Base-by-base conservation (phyloP, 1,140 invertebrate genomes). In the Drosophila repleta region DNA sequence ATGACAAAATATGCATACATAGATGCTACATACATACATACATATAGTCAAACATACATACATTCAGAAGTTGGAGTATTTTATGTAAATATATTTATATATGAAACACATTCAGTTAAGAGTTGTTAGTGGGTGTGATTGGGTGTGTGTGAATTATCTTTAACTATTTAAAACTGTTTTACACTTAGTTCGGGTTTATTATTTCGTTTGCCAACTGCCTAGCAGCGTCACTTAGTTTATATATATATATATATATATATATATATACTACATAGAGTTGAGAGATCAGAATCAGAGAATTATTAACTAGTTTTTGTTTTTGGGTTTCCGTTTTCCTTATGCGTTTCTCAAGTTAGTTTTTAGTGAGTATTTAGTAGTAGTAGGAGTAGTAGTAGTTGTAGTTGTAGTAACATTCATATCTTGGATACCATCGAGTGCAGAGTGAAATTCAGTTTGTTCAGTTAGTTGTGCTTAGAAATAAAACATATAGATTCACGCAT, bases 81-180 rank as follows among this genome's bases (percentile, higher is more conserved):
- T 41, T 51, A 67, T 60, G 41, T 32, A 41, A 64, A 57, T 68
- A 81, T 80, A 77, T 68, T 75, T 80, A 77, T 81, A 87, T 65
- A 75, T 87, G 82, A 87, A 87, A 87, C 82, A 87, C 83, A 87
- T 87, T 87, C 79, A 79, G 82, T 87, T 85, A 85, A 61, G 74
- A 87, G 83, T 73, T 29, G 10, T 63, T 41, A 62, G 46, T 56
- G 56, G 55, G 45, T 57, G 39, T 39, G 29, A 48, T 48, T 65
- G 61, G 53, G 48, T 56, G 48, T 66, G 70, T 35, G 68, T 29
- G 68, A 52, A 62, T 56, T 48, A 53, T 60, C 56, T 57, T 67
- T 51, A 67, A 51, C 55, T 67, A 67, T 67, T 58, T 67, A 67
- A 66, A 72, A 66, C 21, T 46, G 64, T 67, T 67, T 60, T 67